Percentiles rank a stretch among this genome's conserved stretches.
Conservation (phyloP, 2,888 invertebrate genomes). For the Cordylochernes scorpioides region DNA sequence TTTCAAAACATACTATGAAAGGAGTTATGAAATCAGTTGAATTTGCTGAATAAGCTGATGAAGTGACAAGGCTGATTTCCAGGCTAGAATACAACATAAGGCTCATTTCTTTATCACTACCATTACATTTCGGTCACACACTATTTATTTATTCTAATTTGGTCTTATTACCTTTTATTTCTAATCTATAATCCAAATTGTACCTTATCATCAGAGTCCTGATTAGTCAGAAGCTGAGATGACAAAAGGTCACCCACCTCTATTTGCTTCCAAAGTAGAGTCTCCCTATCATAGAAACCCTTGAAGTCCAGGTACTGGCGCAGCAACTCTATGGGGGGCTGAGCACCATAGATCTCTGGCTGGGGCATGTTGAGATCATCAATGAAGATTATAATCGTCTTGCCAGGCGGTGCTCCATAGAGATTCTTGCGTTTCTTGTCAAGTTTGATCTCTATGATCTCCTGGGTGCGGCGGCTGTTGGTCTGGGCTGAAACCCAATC, state of each 20-base stretch:
- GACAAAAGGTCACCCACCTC: slow-evolving; percentile 21
- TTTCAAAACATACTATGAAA: too few species aligned
- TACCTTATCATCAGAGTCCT: too few species aligned
- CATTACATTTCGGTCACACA: too few species aligned
- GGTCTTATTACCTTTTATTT: too few species aligned
- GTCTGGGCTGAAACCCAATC: slow-evolving; percentile 81
- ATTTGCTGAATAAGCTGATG: too few species aligned
- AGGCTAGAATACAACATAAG: too few species aligned
- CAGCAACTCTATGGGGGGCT: slow-evolving; percentile 24
- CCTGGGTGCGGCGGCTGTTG: slow-evolving; percentile 47
- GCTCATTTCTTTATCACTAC: too few species aligned
- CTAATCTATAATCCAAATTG: too few species aligned
- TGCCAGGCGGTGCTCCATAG: slow-evolving; percentile 53
- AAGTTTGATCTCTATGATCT: slow-evolving; percentile 56
- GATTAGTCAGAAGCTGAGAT: too few species aligned
- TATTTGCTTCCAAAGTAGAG: slow-evolving; percentile 65
- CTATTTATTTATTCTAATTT: too few species aligned
- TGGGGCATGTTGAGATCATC: slow-evolving; percentile 77
- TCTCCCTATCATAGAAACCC: slow-evolving; percentile 62
- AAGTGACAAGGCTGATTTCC: too few species aligned
- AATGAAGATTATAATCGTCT: slow-evolving; percentile 53
- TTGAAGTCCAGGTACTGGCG: slow-evolving; percentile 49
- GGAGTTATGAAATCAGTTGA: too few species aligned
- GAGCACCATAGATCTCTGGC: slow-evolving; percentile 24
- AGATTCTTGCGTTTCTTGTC: slow-evolving; percentile 52